Evolutionary conservation across 2,888 invertebrate genomes (phyloP), one percentile per base, ranked within the genome.

Genomic region (Nymphalis polychloros): DNA sequence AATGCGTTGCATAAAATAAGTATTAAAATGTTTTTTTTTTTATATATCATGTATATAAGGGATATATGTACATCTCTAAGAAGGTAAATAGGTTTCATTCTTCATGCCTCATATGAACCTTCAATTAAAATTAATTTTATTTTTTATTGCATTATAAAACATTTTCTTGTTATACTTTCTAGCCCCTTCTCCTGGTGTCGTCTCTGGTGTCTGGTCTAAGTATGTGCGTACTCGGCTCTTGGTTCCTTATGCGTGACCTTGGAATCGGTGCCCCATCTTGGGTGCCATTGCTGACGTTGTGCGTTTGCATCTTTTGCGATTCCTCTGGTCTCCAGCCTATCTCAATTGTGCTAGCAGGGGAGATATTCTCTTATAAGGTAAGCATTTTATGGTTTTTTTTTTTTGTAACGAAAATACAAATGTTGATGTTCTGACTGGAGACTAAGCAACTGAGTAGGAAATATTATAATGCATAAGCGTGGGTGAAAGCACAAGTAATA

Each of bases 351-450:
- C 76, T 94, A 0, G 82, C 84, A 0, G 86, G 92, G 0, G 94
- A 94, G 75, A 88, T 94, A 68, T 94, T 94, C 70, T 90, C 92
- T 2, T 92, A 84, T 62, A 90, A 90, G 84, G 92, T 90, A 73
- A 63, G 60, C 66, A 48, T 67, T 57, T 41, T 10, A 41, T 41
- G 8, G 8, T 10, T 8, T 31, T 7, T 10, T 8, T 31, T 7
- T 35, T 7, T 10, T 41, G 10, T 41, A 10, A 8, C 8, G 8
- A 2, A 8, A 41, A 8, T 2, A 8, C 0, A 10, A 8, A 41
- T 1, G 35, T 8, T 1, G 35, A 41, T 10, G 35, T 8, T 8
- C 10, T 0, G 10, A 8, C 8, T 41, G 10, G 8, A 1, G 10
- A 41, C 10, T 41, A 41, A 10, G 8, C 35, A 1, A 41, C 8